Base-by-base conservation (phyloP, 2,888 invertebrate species). In the Pollenia amentaria region DNA sequence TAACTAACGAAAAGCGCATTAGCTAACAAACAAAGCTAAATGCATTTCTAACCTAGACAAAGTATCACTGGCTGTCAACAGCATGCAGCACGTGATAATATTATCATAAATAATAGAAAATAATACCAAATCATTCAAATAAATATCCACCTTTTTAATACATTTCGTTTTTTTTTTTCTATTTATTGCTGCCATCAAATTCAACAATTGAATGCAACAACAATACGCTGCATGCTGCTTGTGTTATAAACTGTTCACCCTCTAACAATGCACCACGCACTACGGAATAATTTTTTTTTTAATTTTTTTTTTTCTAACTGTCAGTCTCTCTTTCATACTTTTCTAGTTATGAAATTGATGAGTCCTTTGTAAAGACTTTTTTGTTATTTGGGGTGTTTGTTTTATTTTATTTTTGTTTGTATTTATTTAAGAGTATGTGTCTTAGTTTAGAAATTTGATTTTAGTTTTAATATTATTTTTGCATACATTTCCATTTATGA, bases 341-440 rank as follows among this genome's bases (percentile, higher is more conserved):
- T 29, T 78, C 53, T 55, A 70, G 73, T 79, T 84, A 69, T 75
- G 62, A 75, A 46, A 84, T 75, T 84, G 84, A 75, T 79, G 69
- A 78, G 65, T 69, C 51, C 70, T 72, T 16, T 18, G 40, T 38
- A 3, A 21, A 38, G 44, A 9, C 42, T 9, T 38, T 72, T 3
- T 18, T 64, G 16, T 55, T 46, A 21, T 11, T 1, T 9, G 57
- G 69, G 46, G 11, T 77, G 70, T 29, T 29, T 29, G 29, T 29
- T 29, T 29, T 29, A 29, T 29, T 29, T n/a, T n/a, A 8, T 38
- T 70, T 46, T 18, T 6, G 70, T 44, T 64, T 72, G 67, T 40
- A 29, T 46, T 69, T 42, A 65, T 77, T 76, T 83, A 55, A 44
- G 40, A 62, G 11, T 62, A 51, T 48, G 14, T 40, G 60, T 75